Percentiles rank a stretch among this genome's conserved stretches.
Conservation (phyloP, 2,113 vertebrate genomes). For the Notiomystis cincta region DNA sequence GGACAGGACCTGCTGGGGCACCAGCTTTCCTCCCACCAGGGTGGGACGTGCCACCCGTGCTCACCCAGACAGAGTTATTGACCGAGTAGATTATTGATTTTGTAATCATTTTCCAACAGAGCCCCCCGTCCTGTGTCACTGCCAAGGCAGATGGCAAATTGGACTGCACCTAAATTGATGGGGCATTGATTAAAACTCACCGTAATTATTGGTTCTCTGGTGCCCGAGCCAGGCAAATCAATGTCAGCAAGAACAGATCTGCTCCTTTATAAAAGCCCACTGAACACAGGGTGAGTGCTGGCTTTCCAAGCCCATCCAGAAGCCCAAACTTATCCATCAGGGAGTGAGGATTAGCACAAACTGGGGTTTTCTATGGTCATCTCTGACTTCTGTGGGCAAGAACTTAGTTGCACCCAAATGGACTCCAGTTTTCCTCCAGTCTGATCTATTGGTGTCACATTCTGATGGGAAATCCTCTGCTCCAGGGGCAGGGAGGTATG, state of each 20-base stretch:
- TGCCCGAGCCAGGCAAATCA: conserved; percentile 63
- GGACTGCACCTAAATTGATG: conserved; percentile 64
- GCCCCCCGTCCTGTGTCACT: conserved; percentile 8
- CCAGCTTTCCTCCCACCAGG: neutral
- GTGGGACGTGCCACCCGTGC: neutral
- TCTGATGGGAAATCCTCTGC: neutral
- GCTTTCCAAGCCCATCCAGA: neutral
- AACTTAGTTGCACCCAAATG: neutral
- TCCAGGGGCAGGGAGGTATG: neutral
- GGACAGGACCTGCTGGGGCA: neutral
- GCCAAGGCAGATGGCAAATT: conserved; percentile 55
- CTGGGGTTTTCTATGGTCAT: accelerated
- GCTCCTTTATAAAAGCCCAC: neutral
- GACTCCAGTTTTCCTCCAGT: neutral
- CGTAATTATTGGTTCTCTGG: conserved; percentile 65
- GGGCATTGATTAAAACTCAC: conserved; percentile 73
- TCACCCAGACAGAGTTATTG: neutral
- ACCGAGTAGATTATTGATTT: conserved; percentile 20
- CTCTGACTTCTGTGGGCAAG: neutral
- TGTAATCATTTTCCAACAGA: conserved; percentile 35
- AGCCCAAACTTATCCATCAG: neutral
- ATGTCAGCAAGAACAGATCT: conserved; percentile 40
- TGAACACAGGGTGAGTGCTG: accelerated
- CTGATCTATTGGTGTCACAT: neutral
- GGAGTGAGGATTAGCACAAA: neutral